Percentiles rank a stretch among this genome's conserved stretches.
These are phyloP conservation scores for Molorchus minor DNA, from an alignment of 2,888 invertebrate species.

Conservation along the genomic window DNA sequence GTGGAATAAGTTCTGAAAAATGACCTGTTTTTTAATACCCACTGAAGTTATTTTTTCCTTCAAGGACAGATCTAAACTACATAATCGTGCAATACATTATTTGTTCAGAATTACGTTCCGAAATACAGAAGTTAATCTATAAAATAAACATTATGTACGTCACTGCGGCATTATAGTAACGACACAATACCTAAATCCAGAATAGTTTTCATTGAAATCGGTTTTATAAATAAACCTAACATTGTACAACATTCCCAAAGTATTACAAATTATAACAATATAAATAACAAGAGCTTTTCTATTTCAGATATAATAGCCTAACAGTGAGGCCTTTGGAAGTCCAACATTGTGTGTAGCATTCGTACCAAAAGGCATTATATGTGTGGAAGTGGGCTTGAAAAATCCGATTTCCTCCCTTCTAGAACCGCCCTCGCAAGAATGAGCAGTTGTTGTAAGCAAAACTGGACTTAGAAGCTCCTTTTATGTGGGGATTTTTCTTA, in stretches of 20 bases:
- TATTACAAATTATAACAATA: conserved; percentile 55
- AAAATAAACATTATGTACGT: conserved; percentile 29
- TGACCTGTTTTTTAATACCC: too few species aligned
- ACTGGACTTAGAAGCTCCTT: conserved; percentile 39
- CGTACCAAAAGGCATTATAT: conserved; percentile 54
- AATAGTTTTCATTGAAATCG: conserved; percentile 31
- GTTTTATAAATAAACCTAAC: conserved; percentile 38
- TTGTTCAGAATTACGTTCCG: conserved; percentile 16
- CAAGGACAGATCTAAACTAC: too few species aligned
- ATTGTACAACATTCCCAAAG: conserved; percentile 40
- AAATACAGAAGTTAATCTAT: conserved; percentile 30
- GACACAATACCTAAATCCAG: conserved; percentile 28
- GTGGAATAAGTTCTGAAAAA: too few species aligned
- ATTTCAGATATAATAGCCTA: conserved; percentile 41
- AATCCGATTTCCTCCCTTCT: conserved; percentile 62
- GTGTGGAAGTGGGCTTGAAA: conserved; percentile 64
- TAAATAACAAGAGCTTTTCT: conserved; percentile 53
- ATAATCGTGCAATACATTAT: conserved; percentile 17
- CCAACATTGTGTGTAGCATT: conserved; percentile 54
- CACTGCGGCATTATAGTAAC: conserved; percentile 23
- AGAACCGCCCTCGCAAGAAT: conserved; percentile 59
- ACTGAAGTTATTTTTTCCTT: too few species aligned
- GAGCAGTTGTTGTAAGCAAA: conserved; percentile 46
- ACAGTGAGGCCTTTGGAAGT: conserved; percentile 52
- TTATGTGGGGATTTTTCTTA: conserved; percentile 40